Percentiles rank a stretch among this genome's conserved stretches.
Evolutionary conservation across 2,113 vertebrate genomes (phyloP).

Genomic region (Indicator maculatus): DNA sequence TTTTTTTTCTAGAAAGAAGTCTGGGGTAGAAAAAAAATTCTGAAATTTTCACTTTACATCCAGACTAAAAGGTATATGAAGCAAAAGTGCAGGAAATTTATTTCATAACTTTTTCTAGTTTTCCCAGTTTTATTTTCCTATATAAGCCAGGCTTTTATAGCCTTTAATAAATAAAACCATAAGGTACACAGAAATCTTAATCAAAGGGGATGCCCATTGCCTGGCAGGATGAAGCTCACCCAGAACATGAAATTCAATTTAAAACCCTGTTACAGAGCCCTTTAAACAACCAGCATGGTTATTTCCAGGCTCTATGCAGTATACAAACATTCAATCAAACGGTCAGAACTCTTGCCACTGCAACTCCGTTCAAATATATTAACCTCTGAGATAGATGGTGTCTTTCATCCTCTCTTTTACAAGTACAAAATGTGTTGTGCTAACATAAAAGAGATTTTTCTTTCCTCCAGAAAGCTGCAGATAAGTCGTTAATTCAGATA

Average conservation of each 20-base stretch:
- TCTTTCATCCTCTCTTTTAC: background rate
- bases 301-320: background rate
- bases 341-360: background rate
- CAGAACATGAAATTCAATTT: background rate
- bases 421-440: background rate
- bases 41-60: background rate
- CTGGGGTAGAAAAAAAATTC: background rate
- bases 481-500: slow-evolving; percentile 38
- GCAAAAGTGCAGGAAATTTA: background rate
- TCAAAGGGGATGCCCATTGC: background rate
- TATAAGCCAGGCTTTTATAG: background rate
- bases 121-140: background rate
- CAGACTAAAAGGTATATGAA: background rate
- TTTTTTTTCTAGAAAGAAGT: background rate
- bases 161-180: background rate
- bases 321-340: background rate
- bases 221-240: background rate
- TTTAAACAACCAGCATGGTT: background rate
- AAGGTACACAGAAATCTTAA: background rate
- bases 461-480: background rate
- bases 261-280: background rate
- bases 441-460: background rate
- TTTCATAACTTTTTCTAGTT: background rate
- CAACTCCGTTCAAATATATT: background rate
- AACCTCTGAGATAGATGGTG: slow-evolving; percentile 7